Evolutionary conservation across 1,140 invertebrate species (phyloP).

Genomic region (Ruditapes philippinarum): DNA sequence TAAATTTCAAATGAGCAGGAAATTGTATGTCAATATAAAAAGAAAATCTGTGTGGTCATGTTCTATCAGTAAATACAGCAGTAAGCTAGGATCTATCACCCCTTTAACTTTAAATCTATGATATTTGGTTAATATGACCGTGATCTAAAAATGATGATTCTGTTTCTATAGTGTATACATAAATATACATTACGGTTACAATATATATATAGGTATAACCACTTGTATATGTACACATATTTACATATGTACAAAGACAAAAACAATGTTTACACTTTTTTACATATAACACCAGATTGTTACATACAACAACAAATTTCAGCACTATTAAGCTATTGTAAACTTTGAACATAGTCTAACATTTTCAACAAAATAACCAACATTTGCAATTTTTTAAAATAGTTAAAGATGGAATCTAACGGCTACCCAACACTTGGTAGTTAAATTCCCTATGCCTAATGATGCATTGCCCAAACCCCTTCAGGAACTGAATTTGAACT

Average conservation of each 20-base stretch:
- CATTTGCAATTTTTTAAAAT: no score
- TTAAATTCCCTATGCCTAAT: no score
- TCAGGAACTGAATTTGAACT: no score
- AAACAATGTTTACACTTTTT: neutral
- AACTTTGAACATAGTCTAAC: neutral
- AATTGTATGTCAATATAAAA: no score
- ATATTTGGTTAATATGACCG: no score
- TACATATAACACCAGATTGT: neutral
- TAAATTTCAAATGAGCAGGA: no score
- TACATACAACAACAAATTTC: neutral
- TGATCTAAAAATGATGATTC: neutral
- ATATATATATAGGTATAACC: neutral
- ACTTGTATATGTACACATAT: neutral
- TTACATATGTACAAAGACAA: slow-evolving; percentile 2
- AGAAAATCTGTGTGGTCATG: no score
- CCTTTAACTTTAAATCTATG: neutral
- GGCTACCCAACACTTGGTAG: no score
- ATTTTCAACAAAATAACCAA: neutral
- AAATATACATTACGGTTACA: slow-evolving; percentile 4
- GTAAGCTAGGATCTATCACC: neutral
- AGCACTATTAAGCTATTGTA: neutral
- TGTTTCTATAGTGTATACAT: neutral
- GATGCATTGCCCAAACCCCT: no score
- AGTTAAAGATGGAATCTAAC: no score
- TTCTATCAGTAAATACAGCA: no score